Conservation (phyloP, 2,797 vertebrate species). For the Aselliscus stoliczkanus region DNA sequence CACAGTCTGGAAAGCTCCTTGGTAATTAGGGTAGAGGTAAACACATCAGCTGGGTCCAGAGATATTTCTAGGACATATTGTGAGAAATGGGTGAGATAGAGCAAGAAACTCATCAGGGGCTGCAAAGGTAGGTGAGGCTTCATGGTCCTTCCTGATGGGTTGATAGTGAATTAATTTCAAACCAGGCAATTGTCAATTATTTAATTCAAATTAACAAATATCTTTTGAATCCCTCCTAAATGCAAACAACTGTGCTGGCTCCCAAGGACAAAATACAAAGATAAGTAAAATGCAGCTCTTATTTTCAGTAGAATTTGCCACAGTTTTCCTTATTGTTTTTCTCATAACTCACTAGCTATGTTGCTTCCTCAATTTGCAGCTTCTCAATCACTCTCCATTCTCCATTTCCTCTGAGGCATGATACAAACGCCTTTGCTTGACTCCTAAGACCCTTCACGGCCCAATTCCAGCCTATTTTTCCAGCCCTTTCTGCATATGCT, state of each 20-base stretch:
- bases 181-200: background rate
- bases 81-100: background rate
- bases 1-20: background rate
- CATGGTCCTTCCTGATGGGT: background rate
- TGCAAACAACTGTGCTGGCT: background rate
- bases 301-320: background rate
- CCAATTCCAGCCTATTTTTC: background rate
- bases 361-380: background rate
- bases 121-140: background rate
- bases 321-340: background rate
- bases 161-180: conserved; percentile 5
- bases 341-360: background rate
- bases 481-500: background rate
- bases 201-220: background rate
- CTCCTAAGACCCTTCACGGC: background rate
- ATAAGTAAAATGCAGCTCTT: background rate
- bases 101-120: background rate
- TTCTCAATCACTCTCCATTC: background rate
- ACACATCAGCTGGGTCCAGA: background rate
- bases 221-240: background rate
- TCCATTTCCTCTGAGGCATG: background rate
- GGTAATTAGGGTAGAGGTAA: conserved; percentile 20
- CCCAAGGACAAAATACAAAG: background rate
- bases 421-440: background rate
- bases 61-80: background rate